These are phyloP conservation scores for Vespertilio murinus DNA, from an alignment of 2,797 vertebrate genomes.

Conservation along the genomic window DNA sequence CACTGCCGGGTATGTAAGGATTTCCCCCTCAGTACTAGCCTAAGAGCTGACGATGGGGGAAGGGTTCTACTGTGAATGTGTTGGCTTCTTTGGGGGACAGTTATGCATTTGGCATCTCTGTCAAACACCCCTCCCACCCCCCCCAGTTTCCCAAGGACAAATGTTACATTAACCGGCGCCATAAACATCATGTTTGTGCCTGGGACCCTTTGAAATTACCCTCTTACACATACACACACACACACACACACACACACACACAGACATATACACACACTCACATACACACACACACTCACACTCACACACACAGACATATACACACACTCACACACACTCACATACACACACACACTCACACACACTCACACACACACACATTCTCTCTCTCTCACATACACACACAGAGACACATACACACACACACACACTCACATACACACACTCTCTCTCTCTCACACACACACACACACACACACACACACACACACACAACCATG, in stretches of 20 bases:
- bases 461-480: not conserved
- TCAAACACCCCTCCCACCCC: too few relatives aligned
- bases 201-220: not conserved
- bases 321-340: not conserved
- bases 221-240: not conserved
- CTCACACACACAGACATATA: not conserved
- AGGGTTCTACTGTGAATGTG: not conserved
- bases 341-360: too few relatives aligned
- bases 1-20: not conserved
- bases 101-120: not conserved
- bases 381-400: not conserved
- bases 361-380: not conserved
- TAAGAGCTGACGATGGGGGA: not conserved
- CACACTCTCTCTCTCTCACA: not conserved
- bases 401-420: not conserved
- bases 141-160: not conserved
- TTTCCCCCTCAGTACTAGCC: not conserved
- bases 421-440: too few relatives aligned
- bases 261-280: too few relatives aligned
- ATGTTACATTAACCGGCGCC: not conserved
- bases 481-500: too few relatives aligned
- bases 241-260: not conserved
- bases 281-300: not conserved
- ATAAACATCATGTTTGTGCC: not conserved
- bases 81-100: not conserved